These are phyloP conservation scores for Phoxinus phoxinus DNA, from an alignment of 2,113 vertebrate genomes.

Conservation along the genomic window DNA sequence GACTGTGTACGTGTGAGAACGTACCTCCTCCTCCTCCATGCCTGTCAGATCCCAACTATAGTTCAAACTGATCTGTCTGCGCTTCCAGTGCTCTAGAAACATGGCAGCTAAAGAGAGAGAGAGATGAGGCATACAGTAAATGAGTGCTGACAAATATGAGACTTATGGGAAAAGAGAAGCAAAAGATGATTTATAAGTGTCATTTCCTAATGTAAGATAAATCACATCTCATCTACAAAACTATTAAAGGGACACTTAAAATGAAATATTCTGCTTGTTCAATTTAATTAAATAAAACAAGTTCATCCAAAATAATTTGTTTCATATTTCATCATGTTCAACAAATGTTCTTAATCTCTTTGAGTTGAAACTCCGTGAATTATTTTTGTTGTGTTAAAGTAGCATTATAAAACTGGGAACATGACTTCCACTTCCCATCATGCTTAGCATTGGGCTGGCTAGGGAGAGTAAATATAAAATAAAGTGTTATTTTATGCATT, in stretches of 20 bases:
- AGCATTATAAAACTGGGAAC: background rate
- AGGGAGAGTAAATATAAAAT: background rate
- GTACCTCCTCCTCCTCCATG: constrained; percentile 95
- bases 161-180: background rate
- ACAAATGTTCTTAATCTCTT: background rate
- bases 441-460: background rate
- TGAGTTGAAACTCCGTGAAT: background rate
- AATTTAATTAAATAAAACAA: background rate
- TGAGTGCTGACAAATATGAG: background rate
- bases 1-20: constrained; percentile 27
- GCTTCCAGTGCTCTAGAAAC: constrained; percentile 97
- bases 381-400: background rate
- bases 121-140: constrained; percentile 7
- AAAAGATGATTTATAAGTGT: constrained; percentile 2
- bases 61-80: constrained; percentile 90
- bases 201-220: background rate
- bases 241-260: background rate
- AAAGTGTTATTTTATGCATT: background rate
- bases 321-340: background rate
- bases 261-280: background rate
- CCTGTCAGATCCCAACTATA: constrained; percentile 97
- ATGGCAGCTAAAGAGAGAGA: constrained; percentile 80
- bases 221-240: background rate
- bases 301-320: background rate
- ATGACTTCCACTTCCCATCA: background rate